A percentile compares a stretch with the other conserved stretches of the same genome.
These are phyloP conservation scores for Tauraco erythrolophus DNA, from an alignment of 2,113 vertebrate species.

Conservation along the genomic window DNA sequence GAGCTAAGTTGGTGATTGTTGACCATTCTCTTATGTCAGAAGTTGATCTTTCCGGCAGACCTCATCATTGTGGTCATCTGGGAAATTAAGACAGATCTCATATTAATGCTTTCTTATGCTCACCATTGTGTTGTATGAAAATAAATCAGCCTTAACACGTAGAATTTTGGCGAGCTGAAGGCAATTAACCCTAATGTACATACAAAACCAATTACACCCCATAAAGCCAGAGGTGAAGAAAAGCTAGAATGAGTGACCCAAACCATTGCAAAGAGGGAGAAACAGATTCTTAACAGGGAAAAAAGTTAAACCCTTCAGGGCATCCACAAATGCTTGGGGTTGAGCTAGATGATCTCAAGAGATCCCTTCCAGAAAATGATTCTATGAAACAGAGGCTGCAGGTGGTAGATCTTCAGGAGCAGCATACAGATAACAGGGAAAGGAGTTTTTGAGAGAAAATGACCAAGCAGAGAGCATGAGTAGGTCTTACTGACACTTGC, in stretches of 20 bases:
- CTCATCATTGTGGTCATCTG: neutral
- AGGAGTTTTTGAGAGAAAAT: neutral
- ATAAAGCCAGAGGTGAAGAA: neutral
- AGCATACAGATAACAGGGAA: neutral
- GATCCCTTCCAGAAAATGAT: neutral
- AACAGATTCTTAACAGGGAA: neutral
- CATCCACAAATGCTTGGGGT: neutral
- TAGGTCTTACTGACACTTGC: neutral
- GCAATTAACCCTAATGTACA: neutral
- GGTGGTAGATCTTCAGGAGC: neutral
- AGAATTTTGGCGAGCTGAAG: neutral
- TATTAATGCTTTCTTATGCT: neutral
- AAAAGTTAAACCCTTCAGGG: neutral
- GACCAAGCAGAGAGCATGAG: neutral
- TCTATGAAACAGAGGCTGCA: neutral
- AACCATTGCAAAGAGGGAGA: neutral
- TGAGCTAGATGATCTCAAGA: neutral
- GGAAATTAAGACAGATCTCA: neutral
- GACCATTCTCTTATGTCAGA: neutral
- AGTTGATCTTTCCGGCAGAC: neutral
- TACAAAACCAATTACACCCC: rapidly evolving
- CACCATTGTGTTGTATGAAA: neutral
- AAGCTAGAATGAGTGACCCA: neutral
- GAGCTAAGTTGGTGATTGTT: neutral
- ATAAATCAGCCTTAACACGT: neutral